phyloP scores from a whole-genome alignment of 2,797 vertebrate genomes.

The Mionectes olivaceus region DNA sequence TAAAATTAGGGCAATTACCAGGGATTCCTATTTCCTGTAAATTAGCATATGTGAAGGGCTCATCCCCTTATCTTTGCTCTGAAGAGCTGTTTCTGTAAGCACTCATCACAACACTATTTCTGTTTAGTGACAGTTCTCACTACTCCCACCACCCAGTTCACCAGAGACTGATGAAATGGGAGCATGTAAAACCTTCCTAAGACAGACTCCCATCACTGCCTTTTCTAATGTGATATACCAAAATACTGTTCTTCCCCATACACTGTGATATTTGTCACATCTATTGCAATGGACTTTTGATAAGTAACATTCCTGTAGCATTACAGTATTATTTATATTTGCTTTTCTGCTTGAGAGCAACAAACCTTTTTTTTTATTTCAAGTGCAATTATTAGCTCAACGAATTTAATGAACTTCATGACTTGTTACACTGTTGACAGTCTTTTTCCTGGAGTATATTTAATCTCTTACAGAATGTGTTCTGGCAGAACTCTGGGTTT shows the following conservation, averaged over 20 bases:
- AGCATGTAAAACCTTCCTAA: neutral
- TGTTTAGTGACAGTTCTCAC: neutral
- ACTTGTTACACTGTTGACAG: neutral
- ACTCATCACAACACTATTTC: neutral
- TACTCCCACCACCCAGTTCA: neutral
- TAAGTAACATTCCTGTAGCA: neutral
- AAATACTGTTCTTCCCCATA: too few relatives aligned
- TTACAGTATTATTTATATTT: neutral
- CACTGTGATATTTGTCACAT: fast-evolving
- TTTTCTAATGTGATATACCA: neutral
- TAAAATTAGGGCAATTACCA: neutral
- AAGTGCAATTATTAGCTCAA: neutral
- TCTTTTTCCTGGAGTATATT: neutral
- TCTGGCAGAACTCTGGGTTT: neutral
- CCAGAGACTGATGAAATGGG: neutral
- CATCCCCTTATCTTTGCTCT: neutral
- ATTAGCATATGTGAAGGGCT: neutral
- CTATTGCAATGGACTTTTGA: neutral
- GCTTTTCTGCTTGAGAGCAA: neutral
- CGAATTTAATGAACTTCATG: neutral
- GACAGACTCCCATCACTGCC: neutral
- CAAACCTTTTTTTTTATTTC: neutral
- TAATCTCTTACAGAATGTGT: neutral
- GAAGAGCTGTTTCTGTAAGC: neutral
- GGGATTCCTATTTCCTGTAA: neutral